Conservation (phyloP, 2,888 invertebrate genomes). For the Microchrysa polita region DNA sequence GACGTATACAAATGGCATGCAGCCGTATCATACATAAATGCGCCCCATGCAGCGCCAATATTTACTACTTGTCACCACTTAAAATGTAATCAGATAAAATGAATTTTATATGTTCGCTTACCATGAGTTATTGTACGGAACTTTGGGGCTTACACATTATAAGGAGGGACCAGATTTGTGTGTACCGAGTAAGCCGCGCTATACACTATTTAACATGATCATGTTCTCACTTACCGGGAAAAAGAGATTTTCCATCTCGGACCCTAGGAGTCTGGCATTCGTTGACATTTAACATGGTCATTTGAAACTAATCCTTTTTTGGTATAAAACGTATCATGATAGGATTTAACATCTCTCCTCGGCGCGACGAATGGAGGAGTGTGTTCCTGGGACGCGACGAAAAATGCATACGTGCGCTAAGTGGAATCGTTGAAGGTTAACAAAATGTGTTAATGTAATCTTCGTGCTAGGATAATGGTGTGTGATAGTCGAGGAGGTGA, state of each 20-base stretch:
- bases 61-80: slow-evolving; percentile 35
- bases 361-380: too few relatives aligned
- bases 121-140: slow-evolving; percentile 29
- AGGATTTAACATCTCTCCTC: background rate
- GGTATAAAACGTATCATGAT: slow-evolving; percentile 2
- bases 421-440: background rate
- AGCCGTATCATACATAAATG: too few relatives aligned
- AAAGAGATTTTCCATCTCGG: slow-evolving; percentile 30
- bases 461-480: slow-evolving; percentile 29
- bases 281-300: slow-evolving; percentile 44
- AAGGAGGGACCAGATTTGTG: too few relatives aligned
- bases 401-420: background rate
- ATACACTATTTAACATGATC: background rate
- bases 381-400: background rate
- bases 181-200: too few relatives aligned
- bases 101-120: slow-evolving; percentile 36
- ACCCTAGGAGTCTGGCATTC: slow-evolving; percentile 44
- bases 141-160: background rate
- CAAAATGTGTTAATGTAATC: slow-evolving; percentile 41
- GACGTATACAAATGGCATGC: too few relatives aligned
- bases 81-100: slow-evolving; percentile 43
- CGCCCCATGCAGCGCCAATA: slow-evolving; percentile 34
- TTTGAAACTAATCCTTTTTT: slow-evolving; percentile 45
- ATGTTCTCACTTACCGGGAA: background rate
- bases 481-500: slow-evolving; percentile 13